These are phyloP conservation scores for Drosophila nasuta DNA, from an alignment of 1,140 invertebrate species.

Conservation along the genomic window DNA sequence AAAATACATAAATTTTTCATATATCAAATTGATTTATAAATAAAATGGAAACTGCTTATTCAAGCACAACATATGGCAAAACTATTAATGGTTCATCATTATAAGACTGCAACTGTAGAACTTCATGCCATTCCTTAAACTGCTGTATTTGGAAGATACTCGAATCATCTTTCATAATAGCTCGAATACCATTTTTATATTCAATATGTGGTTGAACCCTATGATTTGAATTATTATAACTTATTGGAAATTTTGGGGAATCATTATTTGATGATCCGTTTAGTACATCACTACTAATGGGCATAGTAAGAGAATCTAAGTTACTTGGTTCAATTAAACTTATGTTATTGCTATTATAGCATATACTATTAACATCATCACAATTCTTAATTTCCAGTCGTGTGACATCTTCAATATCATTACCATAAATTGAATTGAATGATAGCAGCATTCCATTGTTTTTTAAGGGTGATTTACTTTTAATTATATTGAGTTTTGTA, in stretches of 20 bases:
- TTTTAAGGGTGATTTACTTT: conserved; percentile 35
- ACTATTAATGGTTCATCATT: conserved; percentile 91
- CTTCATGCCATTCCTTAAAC: conserved; percentile 93
- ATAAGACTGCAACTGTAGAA: conserved; percentile 89
- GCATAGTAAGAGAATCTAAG: conserved; percentile 11
- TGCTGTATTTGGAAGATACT: conserved; percentile 58
- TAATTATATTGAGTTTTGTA: conserved; percentile 17
- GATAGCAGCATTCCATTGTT: conserved; percentile 72
- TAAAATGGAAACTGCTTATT: conserved; percentile 85
- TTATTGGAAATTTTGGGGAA: conserved; percentile 12
- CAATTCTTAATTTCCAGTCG: conserved; percentile 47
- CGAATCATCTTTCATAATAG: conserved; percentile 13
- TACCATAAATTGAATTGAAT: conserved; percentile 66
- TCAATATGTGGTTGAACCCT: conserved; percentile 28
- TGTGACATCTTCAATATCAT: conserved; percentile 3
- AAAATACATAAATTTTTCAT: no score
- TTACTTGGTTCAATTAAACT: conserved; percentile 52
- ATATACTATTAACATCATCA: conserved; percentile 58
- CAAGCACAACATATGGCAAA: conserved; percentile 95
- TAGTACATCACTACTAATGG: conserved; percentile 10
- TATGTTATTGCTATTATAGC: conserved; percentile 65
- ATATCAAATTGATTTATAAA: no score
- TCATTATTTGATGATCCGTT: conserved; percentile 19
- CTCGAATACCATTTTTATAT: conserved; percentile 62
- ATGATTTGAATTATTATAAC: conserved; percentile 12